Base-by-base conservation (phyloP, 1,140 invertebrate species). In the Semibalanus balanoides region DNA sequence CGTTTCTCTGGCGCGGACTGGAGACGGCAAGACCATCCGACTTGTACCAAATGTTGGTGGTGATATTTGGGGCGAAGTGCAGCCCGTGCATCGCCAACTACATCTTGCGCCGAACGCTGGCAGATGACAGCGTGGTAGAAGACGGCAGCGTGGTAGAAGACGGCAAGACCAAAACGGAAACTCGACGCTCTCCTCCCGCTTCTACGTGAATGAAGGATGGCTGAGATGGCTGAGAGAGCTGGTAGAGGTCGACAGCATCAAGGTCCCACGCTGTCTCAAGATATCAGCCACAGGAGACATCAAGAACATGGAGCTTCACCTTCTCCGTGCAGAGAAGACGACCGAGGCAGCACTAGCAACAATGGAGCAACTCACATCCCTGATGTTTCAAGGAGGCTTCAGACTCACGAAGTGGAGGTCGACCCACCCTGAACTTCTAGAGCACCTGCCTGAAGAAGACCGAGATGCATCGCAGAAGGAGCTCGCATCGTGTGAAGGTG, bases 141-240 rank as follows among this genome's bases (percentile, higher is more conserved):
- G 25, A n/a, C 78, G 79, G 31, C 74, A 76, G 28, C 30, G 30
- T 0, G 1, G 71, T 30, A 78, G 35, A 40, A 40, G 64, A 75
- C 77, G 22, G 71, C n/a, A n/a, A n/a, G n/a, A n/a, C n/a, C n/a
- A 31, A 40, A 17, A 40, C 3, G 75, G 75, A 0, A 74, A 28
- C 0, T 22, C 43, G 11, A 64, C 43, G n/a, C 74, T 80, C 0
- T 19, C 74, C 0, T n/a, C 72, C 11, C 73, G 76, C 14, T 76
- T 80, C 25, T 81, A 81, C 74, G 76, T 81, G 0, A 79, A 81
- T 74, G 78, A 81, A n/a, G n/a, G n/a, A n/a, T 82, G 81, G 82
- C 73, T 31, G 43, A 27, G n/a, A 0, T 81, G 78, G 77, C 29
- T 79, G 5, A 0, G 31, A 1, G 43, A 75, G 25, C 73, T 79